phyloP scores from a whole-genome alignment of 2,797 vertebrate species.

The Channa striata region DNA sequence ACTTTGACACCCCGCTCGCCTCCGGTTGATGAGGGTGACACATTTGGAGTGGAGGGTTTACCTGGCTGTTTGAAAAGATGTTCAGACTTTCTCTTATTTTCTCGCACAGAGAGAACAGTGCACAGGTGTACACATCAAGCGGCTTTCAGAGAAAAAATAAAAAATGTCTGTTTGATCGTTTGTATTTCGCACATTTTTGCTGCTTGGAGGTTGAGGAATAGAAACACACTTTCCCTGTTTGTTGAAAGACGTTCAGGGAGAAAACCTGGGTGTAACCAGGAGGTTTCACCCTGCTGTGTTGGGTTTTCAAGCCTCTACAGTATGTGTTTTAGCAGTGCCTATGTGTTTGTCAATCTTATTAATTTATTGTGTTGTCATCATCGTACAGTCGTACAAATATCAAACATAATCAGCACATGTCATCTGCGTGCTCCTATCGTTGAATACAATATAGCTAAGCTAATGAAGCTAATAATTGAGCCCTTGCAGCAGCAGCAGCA shows the following conservation, averaged over 20 bases:
- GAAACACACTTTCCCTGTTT: conserved; percentile 12
- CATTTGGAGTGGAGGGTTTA: conserved; percentile 45
- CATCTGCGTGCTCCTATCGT: no score
- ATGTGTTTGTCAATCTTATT: no score
- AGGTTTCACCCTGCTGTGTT: conserved; percentile 6
- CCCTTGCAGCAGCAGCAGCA: no score
- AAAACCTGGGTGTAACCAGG: neutral
- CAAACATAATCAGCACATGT: no score
- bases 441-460: no score
- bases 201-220: conserved; percentile 1
- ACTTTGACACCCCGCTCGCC: conserved; percentile 33
- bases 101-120: conserved; percentile 29
- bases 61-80: conserved; percentile 43
- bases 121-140: conserved; percentile 17
- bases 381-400: no score
- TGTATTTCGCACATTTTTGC: conserved; percentile 34
- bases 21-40: conserved; percentile 52
- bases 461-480: no score
- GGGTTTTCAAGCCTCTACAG: conserved; percentile 9
- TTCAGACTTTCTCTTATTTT: conserved; percentile 31
- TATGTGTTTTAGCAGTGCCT: neutral
- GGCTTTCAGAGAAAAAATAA: conserved; percentile 34
- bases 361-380: no score
- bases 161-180: conserved; percentile 47
- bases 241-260: neutral